Evolutionary conservation across 2,113 vertebrate genomes (phyloP).

Genomic region (Paradoxurus hermaphroditus): DNA sequence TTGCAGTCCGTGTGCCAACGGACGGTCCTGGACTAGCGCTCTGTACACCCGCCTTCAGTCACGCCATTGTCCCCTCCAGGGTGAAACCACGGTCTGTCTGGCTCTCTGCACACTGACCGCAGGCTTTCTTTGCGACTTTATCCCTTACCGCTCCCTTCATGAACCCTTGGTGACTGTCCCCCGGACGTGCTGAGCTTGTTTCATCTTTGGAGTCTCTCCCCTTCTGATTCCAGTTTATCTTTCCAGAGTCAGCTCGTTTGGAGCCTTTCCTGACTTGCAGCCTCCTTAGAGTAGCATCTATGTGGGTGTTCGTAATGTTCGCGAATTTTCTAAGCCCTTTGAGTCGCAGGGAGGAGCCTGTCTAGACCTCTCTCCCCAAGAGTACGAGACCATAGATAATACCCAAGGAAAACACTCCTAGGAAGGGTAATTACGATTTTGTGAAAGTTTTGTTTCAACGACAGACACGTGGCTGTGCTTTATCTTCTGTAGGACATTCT

Average conservation of each 20-base stretch:
- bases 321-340: neutral
- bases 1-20: neutral
- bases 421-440: neutral
- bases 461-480: neutral
- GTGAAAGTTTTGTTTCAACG: slow-evolving; percentile 2
- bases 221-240: neutral
- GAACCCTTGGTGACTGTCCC: neutral
- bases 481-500: neutral
- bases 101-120: neutral
- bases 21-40: neutral
- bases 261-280: neutral
- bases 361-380: neutral
- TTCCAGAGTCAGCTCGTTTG: neutral
- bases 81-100: neutral
- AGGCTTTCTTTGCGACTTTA: neutral
- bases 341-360: neutral
- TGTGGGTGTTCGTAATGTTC: neutral
- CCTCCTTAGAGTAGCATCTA: neutral
- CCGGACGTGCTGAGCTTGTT: neutral
- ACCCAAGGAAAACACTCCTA: neutral
- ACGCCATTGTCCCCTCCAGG: neutral
- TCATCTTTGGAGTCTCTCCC: neutral
- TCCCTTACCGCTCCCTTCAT: neutral
- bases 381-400: neutral
- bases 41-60: neutral